A percentile compares a stretch with the other conserved stretches of the same genome.
Conservation (phyloP, 2,113 vertebrate species). For the Pampusana beccarii region DNA sequence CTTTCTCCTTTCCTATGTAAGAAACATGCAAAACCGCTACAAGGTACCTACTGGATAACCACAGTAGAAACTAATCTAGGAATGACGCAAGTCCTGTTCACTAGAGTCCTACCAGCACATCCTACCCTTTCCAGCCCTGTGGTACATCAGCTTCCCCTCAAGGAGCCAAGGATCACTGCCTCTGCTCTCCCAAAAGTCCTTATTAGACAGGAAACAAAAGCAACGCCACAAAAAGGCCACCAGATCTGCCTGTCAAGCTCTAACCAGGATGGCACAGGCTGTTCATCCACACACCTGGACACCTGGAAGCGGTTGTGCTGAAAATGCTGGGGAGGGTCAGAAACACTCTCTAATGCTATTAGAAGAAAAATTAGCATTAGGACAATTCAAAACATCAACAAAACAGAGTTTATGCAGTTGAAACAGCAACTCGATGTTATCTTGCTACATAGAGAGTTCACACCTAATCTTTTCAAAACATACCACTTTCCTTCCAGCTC, state of each 20-base stretch:
- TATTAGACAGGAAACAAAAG: background rate
- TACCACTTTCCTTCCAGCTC: background rate
- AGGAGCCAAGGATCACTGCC: background rate
- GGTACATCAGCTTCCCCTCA: background rate
- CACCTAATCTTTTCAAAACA: background rate
- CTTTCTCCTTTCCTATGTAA: background rate
- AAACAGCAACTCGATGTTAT: background rate
- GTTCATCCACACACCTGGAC: background rate
- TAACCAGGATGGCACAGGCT: background rate
- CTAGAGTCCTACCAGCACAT: background rate
- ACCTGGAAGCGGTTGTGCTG: background rate
- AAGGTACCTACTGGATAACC: background rate
- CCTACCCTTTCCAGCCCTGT: background rate
- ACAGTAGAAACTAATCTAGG: background rate
- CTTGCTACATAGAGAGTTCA: background rate
- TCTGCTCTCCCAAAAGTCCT: background rate
- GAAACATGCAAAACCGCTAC: background rate
- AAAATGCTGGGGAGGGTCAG: background rate
- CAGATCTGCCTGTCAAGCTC: background rate
- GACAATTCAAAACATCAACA: background rate
- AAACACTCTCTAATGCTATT: background rate
- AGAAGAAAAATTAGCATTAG: background rate
- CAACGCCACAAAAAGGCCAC: background rate
- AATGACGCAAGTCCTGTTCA: background rate
- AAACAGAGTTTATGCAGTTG: background rate